phyloP scores from a whole-genome alignment of 2,888 invertebrate species.

The Leptura quadrifasciata region DNA sequence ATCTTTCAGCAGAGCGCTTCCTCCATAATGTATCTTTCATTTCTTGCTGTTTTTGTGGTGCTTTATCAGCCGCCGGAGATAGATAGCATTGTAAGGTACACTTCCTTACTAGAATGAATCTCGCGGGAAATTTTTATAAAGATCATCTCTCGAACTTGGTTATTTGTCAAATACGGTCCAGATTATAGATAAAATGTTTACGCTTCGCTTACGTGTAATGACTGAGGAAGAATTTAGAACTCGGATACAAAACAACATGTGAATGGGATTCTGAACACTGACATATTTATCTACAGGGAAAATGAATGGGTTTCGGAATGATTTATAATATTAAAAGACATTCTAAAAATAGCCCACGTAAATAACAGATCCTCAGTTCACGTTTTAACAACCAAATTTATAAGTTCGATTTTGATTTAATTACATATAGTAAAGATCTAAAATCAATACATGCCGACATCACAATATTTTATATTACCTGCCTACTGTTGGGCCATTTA shows the following conservation, averaged over 20 bases:
- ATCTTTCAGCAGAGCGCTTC: slow-evolving; percentile 14
- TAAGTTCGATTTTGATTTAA: no score
- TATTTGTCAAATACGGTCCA: slow-evolving; percentile 24
- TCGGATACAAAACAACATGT: slow-evolving; percentile 17
- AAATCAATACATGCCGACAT: no score
- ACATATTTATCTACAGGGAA: slow-evolving; percentile 8
- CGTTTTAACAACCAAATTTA: no score
- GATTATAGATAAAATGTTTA: slow-evolving; percentile 26
- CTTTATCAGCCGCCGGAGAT: slow-evolving; percentile 25
- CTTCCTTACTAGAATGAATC: slow-evolving; percentile 30
- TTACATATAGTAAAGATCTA: no score
- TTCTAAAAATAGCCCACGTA: no score
- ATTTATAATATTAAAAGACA: no score
- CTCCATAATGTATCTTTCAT: slow-evolving; percentile 18
- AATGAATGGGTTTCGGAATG: background rate
- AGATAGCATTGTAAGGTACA: slow-evolving; percentile 25
- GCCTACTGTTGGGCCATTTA: no score
- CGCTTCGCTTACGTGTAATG: slow-evolving; percentile 9
- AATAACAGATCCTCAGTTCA: no score
- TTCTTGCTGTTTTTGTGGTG: slow-evolving; percentile 19
- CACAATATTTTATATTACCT: no score
- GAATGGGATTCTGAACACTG: slow-evolving; percentile 1
- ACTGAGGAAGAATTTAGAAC: background rate
- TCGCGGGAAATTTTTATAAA: slow-evolving; percentile 26
- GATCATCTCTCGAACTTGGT: slow-evolving; percentile 15